Percentiles rank a stretch among this genome's conserved stretches.
Evolutionary conservation across 2,113 vertebrate species (phyloP).

Genomic region (Lophotis ruficrista): DNA sequence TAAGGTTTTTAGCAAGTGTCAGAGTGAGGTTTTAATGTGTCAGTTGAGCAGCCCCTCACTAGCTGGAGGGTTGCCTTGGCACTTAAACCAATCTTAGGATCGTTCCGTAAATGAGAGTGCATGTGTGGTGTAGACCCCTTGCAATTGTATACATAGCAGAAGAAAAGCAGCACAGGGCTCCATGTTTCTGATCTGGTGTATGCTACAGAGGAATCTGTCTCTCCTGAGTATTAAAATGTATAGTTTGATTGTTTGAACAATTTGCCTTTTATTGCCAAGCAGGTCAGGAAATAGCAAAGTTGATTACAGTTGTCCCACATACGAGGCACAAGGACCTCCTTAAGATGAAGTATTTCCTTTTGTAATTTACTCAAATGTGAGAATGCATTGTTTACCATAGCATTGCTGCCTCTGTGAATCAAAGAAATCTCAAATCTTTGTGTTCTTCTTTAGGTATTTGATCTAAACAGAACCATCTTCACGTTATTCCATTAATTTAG

Average conservation of each 20-base stretch:
- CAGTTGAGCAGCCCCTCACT: neutral
- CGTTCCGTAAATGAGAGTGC: neutral
- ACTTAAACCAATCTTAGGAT: neutral
- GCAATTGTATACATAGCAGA: neutral
- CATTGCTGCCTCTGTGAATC: neutral
- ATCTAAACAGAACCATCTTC: neutral
- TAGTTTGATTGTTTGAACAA: neutral
- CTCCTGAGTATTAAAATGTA: neutral
- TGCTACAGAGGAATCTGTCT: neutral
- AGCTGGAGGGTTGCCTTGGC: neutral
- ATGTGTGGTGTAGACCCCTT: neutral
- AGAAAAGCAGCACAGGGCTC: neutral
- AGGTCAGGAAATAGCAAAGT: neutral
- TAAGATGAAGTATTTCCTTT: neutral
- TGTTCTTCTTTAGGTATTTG: neutral
- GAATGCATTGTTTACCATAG: fast-evolving
- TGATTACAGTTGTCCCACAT: neutral
- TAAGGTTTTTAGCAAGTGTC: neutral
- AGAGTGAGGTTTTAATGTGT: neutral
- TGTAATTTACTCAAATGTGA: neutral
- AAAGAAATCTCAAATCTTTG: neutral
- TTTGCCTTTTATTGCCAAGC: neutral
- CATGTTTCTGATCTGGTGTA: neutral
- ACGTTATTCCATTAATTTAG: neutral
- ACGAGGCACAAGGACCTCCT: neutral